Base-by-base conservation (phyloP, 2,888 invertebrate genomes). In the Lacanobia wlatinum region DNA sequence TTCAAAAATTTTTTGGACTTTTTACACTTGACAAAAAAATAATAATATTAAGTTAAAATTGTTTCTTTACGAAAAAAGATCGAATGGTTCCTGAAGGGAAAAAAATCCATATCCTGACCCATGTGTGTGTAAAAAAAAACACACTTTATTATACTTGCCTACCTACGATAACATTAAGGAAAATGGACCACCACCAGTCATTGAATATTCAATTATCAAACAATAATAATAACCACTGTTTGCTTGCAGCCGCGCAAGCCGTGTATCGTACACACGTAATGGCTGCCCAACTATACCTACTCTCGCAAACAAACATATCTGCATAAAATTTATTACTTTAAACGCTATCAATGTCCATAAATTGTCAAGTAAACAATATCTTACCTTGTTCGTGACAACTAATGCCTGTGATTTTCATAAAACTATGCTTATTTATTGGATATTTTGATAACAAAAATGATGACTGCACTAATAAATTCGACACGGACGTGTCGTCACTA, bases 381-480 rank as follows among this genome's bases (percentile, higher is more conserved):
- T 56, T 48, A 70, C 70, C 72, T 12, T 28, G 28, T 16, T 40
- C 7, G 21, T 40, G 21, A 14, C 0, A n/a, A 14, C 6, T 10
- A 23, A 46, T 14, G 8, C 7, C 1, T 4, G n/a, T 16, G 8
- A 6, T 46, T 38, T 71, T 16, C 12, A 38, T 14, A 23, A 38
- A 38, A 38, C 14, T 9, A n/a, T n/a, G 4, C 38, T n/a, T 16
- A 48, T 48, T 40, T 38, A 12, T 38, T 55, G 23, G 5, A n/a
- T 55, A 16, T 12, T 28, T 21, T 18, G n/a, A 9, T 38, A 12
- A 16, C 12, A 16, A 40, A 16, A 46, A 53, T 48, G 43, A 71
- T 71, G n/a, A 28, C 12, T 14, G n/a, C 70, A 48, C n/a, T 56
- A 40, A 70, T 18, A 21, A 48, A 66, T 67, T 50, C n/a, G 7